Conservation (phyloP, 2,888 invertebrate species). For the Mycalesis mineus region DNA sequence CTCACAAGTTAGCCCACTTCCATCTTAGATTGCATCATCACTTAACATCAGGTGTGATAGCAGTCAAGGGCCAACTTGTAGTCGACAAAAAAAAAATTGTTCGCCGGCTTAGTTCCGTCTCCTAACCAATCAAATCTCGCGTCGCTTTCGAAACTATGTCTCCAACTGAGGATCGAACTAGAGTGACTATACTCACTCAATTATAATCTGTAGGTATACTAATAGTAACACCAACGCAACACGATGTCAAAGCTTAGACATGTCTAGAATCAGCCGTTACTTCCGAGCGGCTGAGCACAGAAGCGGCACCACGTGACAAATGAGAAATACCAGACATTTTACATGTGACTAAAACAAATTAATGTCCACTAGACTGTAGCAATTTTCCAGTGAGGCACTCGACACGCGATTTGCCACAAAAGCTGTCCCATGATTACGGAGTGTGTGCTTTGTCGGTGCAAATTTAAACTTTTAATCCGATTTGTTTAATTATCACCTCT, state of each 20-base stretch:
- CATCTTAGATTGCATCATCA: too few relatives aligned
- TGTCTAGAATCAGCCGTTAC: conserved; percentile 18
- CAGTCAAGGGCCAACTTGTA: too few relatives aligned
- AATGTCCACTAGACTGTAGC: conserved; percentile 35
- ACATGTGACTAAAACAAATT: conserved; percentile 35
- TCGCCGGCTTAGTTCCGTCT: too few relatives aligned
- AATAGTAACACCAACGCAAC: neutral
- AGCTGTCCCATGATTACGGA: conserved; percentile 40
- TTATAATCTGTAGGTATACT: too few relatives aligned
- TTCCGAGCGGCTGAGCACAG: conserved; percentile 21
- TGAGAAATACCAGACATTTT: conserved; percentile 33
- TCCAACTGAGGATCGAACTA: too few relatives aligned
- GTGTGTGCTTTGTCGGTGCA: conserved; percentile 39
- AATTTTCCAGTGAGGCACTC: conserved; percentile 36
- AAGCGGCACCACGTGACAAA: conserved; percentile 25
- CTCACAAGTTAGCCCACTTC: too few relatives aligned
- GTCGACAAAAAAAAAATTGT: too few relatives aligned
- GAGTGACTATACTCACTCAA: too few relatives aligned
- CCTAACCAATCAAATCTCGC: too few relatives aligned
- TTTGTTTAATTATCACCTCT: conserved; percentile 43
- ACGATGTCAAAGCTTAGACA: conserved; percentile 2
- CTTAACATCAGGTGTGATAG: too few relatives aligned
- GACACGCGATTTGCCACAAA: conserved; percentile 45
- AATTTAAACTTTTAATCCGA: conserved; percentile 34
- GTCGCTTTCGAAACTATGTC: too few relatives aligned